Base-by-base conservation (phyloP, 1,140 invertebrate genomes). In the Hylaeus volcanicus region DNA sequence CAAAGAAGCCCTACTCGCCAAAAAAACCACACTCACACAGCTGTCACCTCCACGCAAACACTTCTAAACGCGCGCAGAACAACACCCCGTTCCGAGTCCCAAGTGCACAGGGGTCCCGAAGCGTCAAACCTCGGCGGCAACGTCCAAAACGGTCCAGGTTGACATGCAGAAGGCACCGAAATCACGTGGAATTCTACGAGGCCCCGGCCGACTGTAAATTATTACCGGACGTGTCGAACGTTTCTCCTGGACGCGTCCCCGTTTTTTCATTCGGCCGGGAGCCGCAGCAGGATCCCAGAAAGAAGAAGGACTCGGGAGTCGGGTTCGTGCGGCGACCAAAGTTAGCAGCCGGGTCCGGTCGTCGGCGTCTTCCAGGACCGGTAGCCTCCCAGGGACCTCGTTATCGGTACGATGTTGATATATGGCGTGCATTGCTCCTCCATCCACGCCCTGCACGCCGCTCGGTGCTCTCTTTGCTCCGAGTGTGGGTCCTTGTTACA, bases 401-500 rank as follows among this genome's bases (percentile, higher is more conserved):
- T 91, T 91, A 91, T 91, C 90, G 90, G 88, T 87, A 86, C 86
- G 88, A 85, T 89, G 90, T 91, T 91, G 90, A 91, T 91, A 91
- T 91, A 91, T 90, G 86, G 90, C 79, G 78, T 84, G 86, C 90
- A 90, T 90, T 90, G 89, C 90, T 90, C 85, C 89, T 89, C 86
- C 88, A 87, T 90, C 90, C 89, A 89, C 87, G 89, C 90, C 89
- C 90, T 88, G 83, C 87, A 85, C 79, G 88, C 79, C 79, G 73
- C 81, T 82, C 81, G 76, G 79, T 82, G 84, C 88, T 88, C 83
- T 83, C 81, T 83, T 79, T 86, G 78, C 87, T 79, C 79, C 58
- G 56, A 73, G 73, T 9, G 60, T 48, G 60, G 58, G 66, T 83
- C 70, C 87, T 89, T 83, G 80, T 87, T 88, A 74, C 78, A 84